Percentiles rank a stretch among this genome's conserved stretches.
phyloP scores from a whole-genome alignment of 2,888 invertebrate species.

The Hymenopus coronatus region DNA sequence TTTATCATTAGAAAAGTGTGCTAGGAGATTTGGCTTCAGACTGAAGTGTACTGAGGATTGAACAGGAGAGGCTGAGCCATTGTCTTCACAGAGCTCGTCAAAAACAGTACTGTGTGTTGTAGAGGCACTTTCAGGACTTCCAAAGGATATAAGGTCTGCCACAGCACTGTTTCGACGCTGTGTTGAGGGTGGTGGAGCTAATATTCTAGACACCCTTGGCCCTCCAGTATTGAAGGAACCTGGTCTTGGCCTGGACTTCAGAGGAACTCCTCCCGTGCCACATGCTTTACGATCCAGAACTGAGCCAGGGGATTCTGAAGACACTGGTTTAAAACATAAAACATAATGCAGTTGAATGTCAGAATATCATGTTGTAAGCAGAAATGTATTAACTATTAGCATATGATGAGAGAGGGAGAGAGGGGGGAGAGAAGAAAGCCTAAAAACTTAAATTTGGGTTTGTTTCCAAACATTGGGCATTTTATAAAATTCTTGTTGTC shows the following conservation, averaged over 20 bases:
- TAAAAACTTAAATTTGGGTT: no score
- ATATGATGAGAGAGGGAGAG: no score
- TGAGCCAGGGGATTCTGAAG: neutral
- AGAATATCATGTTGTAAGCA: no score
- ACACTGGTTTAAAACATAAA: neutral
- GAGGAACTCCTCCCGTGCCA: neutral
- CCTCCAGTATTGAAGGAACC: constrained; percentile 51
- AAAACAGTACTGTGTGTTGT: constrained; percentile 27
- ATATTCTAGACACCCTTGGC: constrained; percentile 37
- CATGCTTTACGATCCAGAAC: neutral
- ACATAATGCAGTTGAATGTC: neutral
- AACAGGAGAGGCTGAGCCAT: neutral
- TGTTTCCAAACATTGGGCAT: no score
- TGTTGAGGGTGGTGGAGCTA: constrained; percentile 40
- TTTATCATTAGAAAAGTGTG: neutral
- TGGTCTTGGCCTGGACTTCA: constrained; percentile 57
- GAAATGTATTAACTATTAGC: no score
- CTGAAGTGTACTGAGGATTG: neutral
- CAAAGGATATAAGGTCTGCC: constrained; percentile 30
- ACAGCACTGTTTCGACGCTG: constrained; percentile 37
- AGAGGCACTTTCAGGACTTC: constrained; percentile 28
- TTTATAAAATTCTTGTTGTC: no score
- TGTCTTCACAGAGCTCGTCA: neutral
- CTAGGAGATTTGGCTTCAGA: neutral
- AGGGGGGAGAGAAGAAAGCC: no score